Base-by-base conservation (phyloP, 2,113 vertebrate genomes). In the Stercorarius parasiticus region DNA sequence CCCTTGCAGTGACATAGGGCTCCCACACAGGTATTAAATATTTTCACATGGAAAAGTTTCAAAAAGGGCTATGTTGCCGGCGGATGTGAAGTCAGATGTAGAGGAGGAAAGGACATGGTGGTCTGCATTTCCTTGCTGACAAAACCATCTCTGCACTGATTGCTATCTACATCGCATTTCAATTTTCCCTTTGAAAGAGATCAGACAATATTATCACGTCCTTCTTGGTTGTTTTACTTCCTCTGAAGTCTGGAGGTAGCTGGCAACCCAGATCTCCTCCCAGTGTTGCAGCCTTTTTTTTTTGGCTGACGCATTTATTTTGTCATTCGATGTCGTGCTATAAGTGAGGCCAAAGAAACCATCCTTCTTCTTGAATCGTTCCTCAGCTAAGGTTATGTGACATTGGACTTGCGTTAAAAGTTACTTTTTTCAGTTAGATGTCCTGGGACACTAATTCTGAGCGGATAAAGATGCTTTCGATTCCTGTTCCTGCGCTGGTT, bases 181-280 rank as follows among this genome's bases (percentile, higher is more conserved):
- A 86, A 8, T 70, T 97, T 97, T 95, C 89, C 50, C 55, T 97
- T 90, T 95, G 90, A 96, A 96, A 42, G 83, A 64, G 49, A 53
- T 97, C 93, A 95, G 70, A 58, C 36, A 87, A 50, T 45, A 77
- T 89, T 94, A 95, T 84, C 82, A 95, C 42, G 49, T 77, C 70
- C 88, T 95, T 80, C 67, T 78, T 3, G 2, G 59, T 61, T 82
- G 69, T 94, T 97, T 96, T 66, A 59, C 43, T 96, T 95, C 88
- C 84, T 96, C 82, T 90, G 72, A 95, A 92, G 85, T 83, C 66
- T 89, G 70, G 32, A 2, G 61, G 3, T 20, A 65, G 15, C 38
- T 85, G 32, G 50, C 5, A 21, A n/a, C 13, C 59, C 62, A 61
- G 20, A 29, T 73, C 16, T 78, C 42, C 45, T 94, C 38, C 38